Evolutionary conservation across 2,797 vertebrate genomes (phyloP).

Genomic region (Geotrypetes seraphini): DNA sequence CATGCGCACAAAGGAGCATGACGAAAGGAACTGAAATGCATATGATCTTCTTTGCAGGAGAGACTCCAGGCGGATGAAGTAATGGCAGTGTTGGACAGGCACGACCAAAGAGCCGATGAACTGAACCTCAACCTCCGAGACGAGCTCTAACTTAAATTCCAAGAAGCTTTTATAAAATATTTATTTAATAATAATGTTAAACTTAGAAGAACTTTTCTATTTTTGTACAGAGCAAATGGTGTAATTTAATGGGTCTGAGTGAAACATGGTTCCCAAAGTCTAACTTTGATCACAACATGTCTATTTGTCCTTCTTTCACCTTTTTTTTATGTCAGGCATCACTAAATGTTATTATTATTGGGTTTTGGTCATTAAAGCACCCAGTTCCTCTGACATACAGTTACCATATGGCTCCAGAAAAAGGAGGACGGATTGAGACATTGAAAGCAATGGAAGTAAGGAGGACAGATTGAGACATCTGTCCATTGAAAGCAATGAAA

Average conservation of each 20-base stretch:
- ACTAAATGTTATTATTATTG: too few species aligned
- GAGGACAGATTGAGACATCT: too few species aligned
- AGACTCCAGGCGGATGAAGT: conserved; percentile 89
- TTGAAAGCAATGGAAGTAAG: too few species aligned
- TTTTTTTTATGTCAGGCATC: too few species aligned
- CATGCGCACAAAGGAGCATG: too few species aligned
- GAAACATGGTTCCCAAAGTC: conserved; percentile 7
- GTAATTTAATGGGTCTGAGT: conserved; percentile 48
- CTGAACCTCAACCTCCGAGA: conserved; percentile 85
- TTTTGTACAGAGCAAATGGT: conserved; percentile 77
- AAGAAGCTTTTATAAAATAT: conserved; percentile 60
- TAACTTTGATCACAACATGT: conserved; percentile 29
- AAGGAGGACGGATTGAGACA: too few species aligned
- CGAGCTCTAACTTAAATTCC: conserved; percentile 64
- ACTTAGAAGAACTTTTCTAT: conserved; percentile 82
- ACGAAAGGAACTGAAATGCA: too few species aligned
- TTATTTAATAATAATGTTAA: conserved; percentile 86
- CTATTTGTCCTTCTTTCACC: background rate
- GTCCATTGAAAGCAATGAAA: too few species aligned
- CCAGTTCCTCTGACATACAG: too few species aligned
- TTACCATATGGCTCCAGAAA: too few species aligned
- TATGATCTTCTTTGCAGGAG: conserved; percentile 70
- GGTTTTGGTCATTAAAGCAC: too few species aligned
- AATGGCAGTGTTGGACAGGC: conserved; percentile 68
- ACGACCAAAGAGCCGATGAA: conserved; percentile 48